Conservation (phyloP, 2,888 invertebrate species). For the Incurvaria masculella region DNA sequence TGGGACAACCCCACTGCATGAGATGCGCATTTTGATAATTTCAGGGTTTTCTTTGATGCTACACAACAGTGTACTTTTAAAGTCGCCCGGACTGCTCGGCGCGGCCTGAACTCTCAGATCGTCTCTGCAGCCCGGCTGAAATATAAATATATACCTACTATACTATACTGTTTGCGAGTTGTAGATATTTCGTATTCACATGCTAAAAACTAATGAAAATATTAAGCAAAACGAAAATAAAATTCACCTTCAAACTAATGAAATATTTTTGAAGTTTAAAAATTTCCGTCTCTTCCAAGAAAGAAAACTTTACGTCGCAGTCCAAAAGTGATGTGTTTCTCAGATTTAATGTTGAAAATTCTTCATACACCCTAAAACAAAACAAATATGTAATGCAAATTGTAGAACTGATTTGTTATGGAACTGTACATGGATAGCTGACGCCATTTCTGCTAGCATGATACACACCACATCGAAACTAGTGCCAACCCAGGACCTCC, state of each 20-base stretch:
- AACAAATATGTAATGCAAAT: neutral
- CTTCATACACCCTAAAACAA: conserved; percentile 41
- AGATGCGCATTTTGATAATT: conserved; percentile 46
- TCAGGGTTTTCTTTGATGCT: conserved; percentile 59
- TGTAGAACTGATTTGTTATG: too few species aligned
- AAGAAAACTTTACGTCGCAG: conserved; percentile 43
- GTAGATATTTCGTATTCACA: too few species aligned
- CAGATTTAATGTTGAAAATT: conserved; percentile 45
- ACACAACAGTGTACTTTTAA: conserved; percentile 31
- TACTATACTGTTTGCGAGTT: neutral
- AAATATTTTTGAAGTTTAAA: conserved; percentile 42
- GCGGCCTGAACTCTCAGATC: conserved; percentile 38
- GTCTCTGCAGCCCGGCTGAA: conserved; percentile 39
- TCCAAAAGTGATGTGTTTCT: conserved; percentile 52
- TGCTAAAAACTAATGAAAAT: too few species aligned
- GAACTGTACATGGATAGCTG: too few species aligned
- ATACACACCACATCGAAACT: too few species aligned
- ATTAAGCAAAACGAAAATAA: neutral
- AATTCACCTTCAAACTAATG: conserved; percentile 31
- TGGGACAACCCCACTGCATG: conserved; percentile 50
- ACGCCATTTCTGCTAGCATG: too few species aligned
- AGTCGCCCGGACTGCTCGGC: conserved; percentile 33
- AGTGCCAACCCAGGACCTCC: too few species aligned
- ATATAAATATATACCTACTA: conserved; percentile 4
- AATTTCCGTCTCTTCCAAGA: conserved; percentile 36